These are phyloP conservation scores for Drosophila lowei DNA, from an alignment of 1,140 invertebrate genomes.

Conservation along the genomic window DNA sequence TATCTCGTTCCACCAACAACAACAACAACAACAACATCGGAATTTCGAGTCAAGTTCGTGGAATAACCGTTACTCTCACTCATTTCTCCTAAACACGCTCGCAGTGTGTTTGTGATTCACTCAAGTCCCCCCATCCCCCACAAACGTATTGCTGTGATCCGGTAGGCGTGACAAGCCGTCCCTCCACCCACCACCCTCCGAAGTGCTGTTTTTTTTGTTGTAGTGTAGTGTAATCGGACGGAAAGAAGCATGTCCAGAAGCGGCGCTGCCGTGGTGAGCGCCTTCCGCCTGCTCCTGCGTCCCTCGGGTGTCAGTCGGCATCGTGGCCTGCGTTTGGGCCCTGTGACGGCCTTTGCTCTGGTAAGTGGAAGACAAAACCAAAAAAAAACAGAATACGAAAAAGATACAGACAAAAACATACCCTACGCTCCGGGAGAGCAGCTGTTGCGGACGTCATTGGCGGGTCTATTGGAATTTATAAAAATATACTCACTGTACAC, in stretches of 20 bases:
- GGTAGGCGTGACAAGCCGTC: not conserved
- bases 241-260: constrained; percentile 58
- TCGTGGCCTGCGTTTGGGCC: constrained; percentile 56
- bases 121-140: not conserved
- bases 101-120: constrained; percentile 42
- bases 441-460: constrained; percentile 27
- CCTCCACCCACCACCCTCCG: too few species aligned
- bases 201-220: constrained; percentile 9
- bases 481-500: constrained; percentile 46
- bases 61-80: constrained; percentile 5
- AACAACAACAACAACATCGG: constrained; percentile 6
- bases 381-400: constrained; percentile 5
- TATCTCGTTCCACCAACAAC: constrained; percentile 3
- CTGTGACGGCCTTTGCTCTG: constrained; percentile 60
- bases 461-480: constrained; percentile 52
- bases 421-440: constrained; percentile 57
- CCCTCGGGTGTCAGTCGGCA: constrained; percentile 41
- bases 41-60: not conserved
- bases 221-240: constrained; percentile 11
- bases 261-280: constrained; percentile 63
- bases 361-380: constrained; percentile 47
- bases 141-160: constrained; percentile 21
- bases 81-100: constrained; percentile 7
- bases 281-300: constrained; percentile 64
- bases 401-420: constrained; percentile 13